A percentile compares a stretch with the other conserved stretches of the same genome.
These are phyloP conservation scores for Dicycla oo DNA, from an alignment of 2,888 invertebrate genomes.

Conservation along the genomic window DNA sequence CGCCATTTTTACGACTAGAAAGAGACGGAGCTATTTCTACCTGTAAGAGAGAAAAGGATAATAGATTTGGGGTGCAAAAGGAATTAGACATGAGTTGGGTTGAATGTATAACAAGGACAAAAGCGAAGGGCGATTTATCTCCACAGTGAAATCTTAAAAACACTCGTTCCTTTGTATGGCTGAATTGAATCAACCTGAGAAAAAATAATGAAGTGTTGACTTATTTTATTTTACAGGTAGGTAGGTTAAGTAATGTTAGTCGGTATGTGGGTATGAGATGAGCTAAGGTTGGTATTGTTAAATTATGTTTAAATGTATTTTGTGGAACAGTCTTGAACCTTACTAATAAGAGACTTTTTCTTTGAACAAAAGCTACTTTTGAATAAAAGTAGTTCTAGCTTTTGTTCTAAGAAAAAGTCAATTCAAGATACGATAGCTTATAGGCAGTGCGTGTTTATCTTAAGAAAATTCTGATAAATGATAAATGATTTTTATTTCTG, in stretches of 20 bases:
- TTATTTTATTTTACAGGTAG: slow-evolving; percentile 46
- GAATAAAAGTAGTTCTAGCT: too few species aligned
- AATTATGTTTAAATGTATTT: too few species aligned
- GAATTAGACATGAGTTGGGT: slow-evolving; percentile 75
- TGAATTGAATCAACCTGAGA: slow-evolving; percentile 45
- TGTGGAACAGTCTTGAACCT: too few species aligned
- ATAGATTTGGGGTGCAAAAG: slow-evolving; percentile 75
- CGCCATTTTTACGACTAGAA: slow-evolving; percentile 83
- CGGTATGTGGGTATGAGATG: neutral
- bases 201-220: slow-evolving; percentile 39
- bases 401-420: too few species aligned
- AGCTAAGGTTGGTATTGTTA: neutral
- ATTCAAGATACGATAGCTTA: too few species aligned
- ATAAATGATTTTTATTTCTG: too few species aligned
- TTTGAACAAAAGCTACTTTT: too few species aligned
- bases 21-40: slow-evolving; percentile 54
- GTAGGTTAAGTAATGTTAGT: neutral
- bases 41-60: slow-evolving; percentile 59
- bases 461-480: too few species aligned
- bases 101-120: slow-evolving; percentile 80
- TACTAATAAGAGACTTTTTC: too few species aligned
- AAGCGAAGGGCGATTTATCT: slow-evolving; percentile 74
- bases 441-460: too few species aligned
- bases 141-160: slow-evolving; percentile 68
- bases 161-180: slow-evolving; percentile 58